Evolutionary conservation across 2,797 vertebrate genomes (phyloP), one percentile per base, ranked within the genome.

Genomic region (Anabacerthia variegaticeps): DNA sequence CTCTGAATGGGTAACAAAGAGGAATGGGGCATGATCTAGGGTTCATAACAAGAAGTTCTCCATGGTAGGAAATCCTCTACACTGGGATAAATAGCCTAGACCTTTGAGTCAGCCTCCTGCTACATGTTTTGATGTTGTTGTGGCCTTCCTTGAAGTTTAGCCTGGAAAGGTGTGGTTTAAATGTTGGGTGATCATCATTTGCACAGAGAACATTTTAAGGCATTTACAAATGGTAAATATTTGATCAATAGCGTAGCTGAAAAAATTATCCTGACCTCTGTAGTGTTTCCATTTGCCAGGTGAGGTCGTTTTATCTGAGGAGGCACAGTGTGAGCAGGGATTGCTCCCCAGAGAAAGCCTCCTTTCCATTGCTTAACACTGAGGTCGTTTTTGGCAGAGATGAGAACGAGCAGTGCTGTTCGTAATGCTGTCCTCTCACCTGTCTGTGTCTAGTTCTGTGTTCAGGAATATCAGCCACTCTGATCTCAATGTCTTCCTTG

Each of bases 401-500:
- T 73, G 43, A 59, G 72, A 91, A 14, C 8, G 10, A 91, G 80
- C 49, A n/a, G 49, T 51, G 49, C 16, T 88, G 9, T 83, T 71
- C 0, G 0, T 67, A 44, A 26, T 67, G 68, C 88, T 93, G 89
- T 92, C 72, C 56, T 90, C 88, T 95, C 91, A 79, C 81, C 89
- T 85, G 85, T 94, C 84, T 11, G 0, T 39, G 80, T 88, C 91
- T 52, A 49, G 52, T 76, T 93, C 85, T 95, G 81, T 92, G 88
- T 84, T 76, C 77, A 85, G 94, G 93, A 96, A 96, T 89, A 94
- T 94, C 90, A 95, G 90, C 92, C 90, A 91, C 88, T 94, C 89
- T 85, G 77, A 87, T 95, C 91, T 94, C 91, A 52, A 1, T 56
- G 43, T 93, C 84, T 92, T 95, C 74, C 77, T 92, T 93, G 91